Conservation (phyloP, 1,140 invertebrate species). For the Amphibalanus amphitrite region DNA sequence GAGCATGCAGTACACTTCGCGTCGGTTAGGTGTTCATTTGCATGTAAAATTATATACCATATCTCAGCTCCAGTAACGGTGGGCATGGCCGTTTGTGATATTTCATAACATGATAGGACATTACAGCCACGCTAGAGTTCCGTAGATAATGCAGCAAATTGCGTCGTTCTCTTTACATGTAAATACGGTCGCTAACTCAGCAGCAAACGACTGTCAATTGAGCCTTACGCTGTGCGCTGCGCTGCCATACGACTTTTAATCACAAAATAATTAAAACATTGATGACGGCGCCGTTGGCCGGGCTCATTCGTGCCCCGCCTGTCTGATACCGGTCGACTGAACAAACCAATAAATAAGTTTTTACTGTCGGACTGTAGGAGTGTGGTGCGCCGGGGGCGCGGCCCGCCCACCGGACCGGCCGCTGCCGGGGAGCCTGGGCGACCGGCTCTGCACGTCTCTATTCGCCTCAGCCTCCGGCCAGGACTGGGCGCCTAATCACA, state of each 20-base stretch:
- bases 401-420: too few species aligned
- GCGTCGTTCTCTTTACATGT: neutral
- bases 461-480: neutral
- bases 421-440: neutral
- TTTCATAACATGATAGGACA: too few species aligned
- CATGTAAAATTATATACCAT: too few species aligned
- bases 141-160: neutral
- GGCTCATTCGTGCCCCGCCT: neutral
- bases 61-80: too few species aligned
- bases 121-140: too few species aligned
- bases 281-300: neutral
- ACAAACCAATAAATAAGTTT: conserved; percentile 1
- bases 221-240: neutral
- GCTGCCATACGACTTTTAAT: neutral
- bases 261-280: conserved; percentile 1
- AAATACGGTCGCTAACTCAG: neutral
- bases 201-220: neutral
- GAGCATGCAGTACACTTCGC: too few species aligned
- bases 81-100: too few species aligned
- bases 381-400: too few species aligned
- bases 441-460: neutral
- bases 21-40: too few species aligned
- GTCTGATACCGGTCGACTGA: neutral
- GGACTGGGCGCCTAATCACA: neutral
- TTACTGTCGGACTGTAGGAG: neutral